A percentile compares a stretch with the other conserved stretches of the same genome.
Evolutionary conservation across 37 sponge, comb jelly and placozoan genomes (phyloP).

Genomic region (Agelas oroides): DNA sequence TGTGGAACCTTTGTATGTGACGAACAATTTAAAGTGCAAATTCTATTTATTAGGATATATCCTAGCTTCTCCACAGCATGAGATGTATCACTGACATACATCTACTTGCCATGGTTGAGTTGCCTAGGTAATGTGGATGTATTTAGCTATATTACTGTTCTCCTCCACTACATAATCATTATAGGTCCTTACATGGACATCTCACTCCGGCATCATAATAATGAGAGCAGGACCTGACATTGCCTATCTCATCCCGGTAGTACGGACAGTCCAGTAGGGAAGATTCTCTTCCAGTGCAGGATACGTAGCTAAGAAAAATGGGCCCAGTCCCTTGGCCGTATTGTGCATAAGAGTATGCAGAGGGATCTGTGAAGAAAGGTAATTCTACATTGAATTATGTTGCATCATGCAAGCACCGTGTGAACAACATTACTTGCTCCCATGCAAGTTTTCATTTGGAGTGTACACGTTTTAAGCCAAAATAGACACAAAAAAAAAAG

Average conservation of each 20-base stretch:
- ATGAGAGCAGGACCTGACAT: neutral
- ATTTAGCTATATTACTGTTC: no score
- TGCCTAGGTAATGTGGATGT: no score
- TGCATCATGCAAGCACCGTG: no score
- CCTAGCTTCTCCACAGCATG: no score
- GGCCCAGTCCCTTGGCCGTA: constrained; percentile 22
- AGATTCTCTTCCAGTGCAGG: constrained; percentile 8
- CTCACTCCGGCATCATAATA: constrained; percentile 27
- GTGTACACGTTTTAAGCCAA: neutral
- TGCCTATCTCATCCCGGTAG: neutral
- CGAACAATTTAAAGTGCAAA: no score
- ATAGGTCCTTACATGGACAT: constrained; percentile 10
- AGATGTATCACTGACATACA: no score
- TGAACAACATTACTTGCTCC: neutral
- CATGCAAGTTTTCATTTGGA: neutral
- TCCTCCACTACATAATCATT: no score
- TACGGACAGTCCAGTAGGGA: neutral
- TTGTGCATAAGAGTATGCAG: neutral
- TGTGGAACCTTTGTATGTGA: no score
- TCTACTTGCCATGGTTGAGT: no score
- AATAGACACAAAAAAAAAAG: no score
- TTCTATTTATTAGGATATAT: no score
- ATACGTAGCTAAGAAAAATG: constrained; percentile 7
- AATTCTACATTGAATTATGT: no score
- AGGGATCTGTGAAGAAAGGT: neutral